Conservation (phyloP, 92 coral and sea anemone genomes). For the Isaurus tuberculatus region DNA sequence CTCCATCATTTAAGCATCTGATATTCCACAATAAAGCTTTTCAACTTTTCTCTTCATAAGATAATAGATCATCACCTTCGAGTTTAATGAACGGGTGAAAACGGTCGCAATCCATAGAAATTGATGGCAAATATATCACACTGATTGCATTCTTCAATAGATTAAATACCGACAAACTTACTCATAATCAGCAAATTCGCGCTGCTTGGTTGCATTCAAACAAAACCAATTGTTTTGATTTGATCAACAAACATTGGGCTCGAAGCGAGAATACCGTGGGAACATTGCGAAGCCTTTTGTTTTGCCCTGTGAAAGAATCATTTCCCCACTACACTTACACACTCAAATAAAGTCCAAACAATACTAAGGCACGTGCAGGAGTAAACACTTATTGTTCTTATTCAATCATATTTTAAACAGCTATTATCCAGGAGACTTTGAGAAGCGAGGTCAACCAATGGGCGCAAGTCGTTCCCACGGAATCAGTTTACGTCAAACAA, state of each 20-base stretch:
- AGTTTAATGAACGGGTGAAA: background rate
- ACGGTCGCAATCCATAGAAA: background rate
- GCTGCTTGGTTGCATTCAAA: conserved; percentile 30
- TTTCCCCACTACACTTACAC: conserved; percentile 43
- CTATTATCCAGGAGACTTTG: conserved; percentile 66
- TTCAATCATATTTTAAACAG: conserved; percentile 66
- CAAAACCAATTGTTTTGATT: conserved; percentile 6
- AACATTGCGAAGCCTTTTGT: conserved; percentile 75
- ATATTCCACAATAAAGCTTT: no score
- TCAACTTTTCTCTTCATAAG: no score
- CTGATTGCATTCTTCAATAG: background rate
- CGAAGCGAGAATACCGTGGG: conserved; percentile 75
- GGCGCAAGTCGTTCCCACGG: conserved; percentile 85
- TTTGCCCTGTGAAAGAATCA: conserved; percentile 51
- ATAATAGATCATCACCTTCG: background rate
- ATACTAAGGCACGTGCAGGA: conserved; percentile 76
- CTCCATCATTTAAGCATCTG: no score
- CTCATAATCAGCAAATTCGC: conserved; percentile 8
- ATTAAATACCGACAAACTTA: background rate
- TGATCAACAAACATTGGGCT: conserved; percentile 32
- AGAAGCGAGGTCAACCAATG: conserved; percentile 60
- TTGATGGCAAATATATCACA: background rate
- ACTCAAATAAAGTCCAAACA: conserved; percentile 67
- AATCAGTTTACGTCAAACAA: conserved; percentile 62
- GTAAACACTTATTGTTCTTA: conserved; percentile 70